Conservation (phyloP, 2,797 vertebrate species). For the Cyclura pinguis region DNA sequence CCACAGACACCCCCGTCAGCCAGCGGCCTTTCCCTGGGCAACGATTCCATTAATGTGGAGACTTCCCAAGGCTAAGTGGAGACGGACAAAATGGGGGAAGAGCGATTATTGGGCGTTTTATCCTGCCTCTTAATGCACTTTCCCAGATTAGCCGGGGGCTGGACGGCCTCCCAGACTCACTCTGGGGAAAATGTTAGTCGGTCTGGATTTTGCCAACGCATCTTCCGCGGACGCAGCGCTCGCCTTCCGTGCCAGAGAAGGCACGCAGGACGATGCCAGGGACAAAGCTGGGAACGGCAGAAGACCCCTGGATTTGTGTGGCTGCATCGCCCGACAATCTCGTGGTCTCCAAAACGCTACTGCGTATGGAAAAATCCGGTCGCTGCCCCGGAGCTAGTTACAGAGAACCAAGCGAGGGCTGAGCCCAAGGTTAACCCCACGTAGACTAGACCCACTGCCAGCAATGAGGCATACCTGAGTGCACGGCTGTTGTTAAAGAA, state of each 20-base stretch:
- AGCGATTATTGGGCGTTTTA: constrained; percentile 36
- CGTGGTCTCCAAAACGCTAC: not conserved
- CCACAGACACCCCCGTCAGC: not conserved
- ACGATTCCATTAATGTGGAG: not conserved
- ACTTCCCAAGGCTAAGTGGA: not conserved
- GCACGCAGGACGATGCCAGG: not conserved
- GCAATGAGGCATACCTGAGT: too few species aligned
- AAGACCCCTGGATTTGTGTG: not conserved
- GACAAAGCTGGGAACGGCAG: not conserved
- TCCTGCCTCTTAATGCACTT: constrained; percentile 59
- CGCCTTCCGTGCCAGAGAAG: not conserved
- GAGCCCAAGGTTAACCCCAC: not conserved
- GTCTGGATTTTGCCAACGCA: constrained; percentile 36
- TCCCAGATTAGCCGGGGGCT: not conserved
- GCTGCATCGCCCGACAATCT: not conserved
- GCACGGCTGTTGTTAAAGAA: not conserved
- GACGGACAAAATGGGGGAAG: not conserved
- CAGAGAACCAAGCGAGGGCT: too few species aligned
- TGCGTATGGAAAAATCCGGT: too few species aligned
- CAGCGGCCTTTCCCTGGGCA: not conserved
- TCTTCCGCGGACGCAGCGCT: not conserved
- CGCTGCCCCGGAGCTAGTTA: too few species aligned
- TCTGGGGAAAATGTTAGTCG: constrained; percentile 40
- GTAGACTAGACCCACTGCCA: too few species aligned
- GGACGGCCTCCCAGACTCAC: constrained; percentile 51